Conservation (phyloP, 1,140 invertebrate species). For the Microplitis demolitor region DNA sequence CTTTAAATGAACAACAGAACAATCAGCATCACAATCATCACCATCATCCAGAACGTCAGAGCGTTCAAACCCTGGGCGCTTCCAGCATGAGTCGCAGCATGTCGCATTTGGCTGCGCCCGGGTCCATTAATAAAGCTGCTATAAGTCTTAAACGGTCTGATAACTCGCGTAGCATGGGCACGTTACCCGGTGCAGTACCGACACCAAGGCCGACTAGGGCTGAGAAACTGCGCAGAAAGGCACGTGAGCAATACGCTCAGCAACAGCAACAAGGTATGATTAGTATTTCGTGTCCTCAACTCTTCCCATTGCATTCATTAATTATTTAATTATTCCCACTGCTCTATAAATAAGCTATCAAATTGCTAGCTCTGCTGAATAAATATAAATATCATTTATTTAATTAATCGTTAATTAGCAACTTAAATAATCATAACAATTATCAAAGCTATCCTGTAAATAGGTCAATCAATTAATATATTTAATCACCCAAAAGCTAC, state of each 20-base stretch:
- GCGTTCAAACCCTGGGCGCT: conserved; percentile 53
- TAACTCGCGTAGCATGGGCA: conserved; percentile 65
- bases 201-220: conserved; percentile 63
- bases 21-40: neutral
- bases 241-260: conserved; percentile 56
- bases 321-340: neutral
- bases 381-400: neutral
- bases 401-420: neutral
- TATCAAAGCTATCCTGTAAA: too few relatives aligned
- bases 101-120: conserved; percentile 67
- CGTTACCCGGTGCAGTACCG: conserved; percentile 53
- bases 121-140: conserved; percentile 16
- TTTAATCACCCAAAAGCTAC: too few relatives aligned
- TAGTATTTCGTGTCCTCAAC: conserved; percentile 18
- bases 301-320: neutral
- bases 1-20: conserved; percentile 56
- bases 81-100: conserved; percentile 71
- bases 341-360: too few relatives aligned
- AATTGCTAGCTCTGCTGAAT: too few relatives aligned
- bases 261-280: conserved; percentile 58
- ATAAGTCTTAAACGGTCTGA: conserved; percentile 56
- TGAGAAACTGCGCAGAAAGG: conserved; percentile 62
- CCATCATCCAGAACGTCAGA: conserved; percentile 2
- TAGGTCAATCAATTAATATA: too few relatives aligned
- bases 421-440: neutral